Percentiles rank a stretch among this genome's conserved stretches.
Conservation (phyloP, 2,888 invertebrate species). For the Adelphocoris suturalis region DNA sequence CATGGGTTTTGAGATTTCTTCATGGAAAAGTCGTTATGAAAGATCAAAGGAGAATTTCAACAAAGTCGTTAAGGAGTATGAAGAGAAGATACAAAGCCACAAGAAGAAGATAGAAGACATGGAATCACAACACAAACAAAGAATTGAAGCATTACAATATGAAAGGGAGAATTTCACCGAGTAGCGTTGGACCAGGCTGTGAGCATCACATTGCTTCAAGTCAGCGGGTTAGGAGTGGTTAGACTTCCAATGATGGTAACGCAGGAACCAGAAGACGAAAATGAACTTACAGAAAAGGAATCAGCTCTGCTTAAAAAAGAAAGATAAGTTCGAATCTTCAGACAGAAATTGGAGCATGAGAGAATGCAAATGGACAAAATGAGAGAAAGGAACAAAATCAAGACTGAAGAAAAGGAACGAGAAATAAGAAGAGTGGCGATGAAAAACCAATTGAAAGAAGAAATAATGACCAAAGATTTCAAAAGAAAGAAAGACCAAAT, state of each 20-base stretch:
- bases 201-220: conserved; percentile 69
- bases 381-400: conserved; percentile 67
- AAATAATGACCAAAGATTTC: conserved; percentile 70
- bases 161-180: conserved; percentile 74
- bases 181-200: conserved; percentile 73
- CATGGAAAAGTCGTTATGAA: conserved; percentile 73
- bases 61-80: conserved; percentile 72
- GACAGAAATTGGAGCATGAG: conserved; percentile 61
- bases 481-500: conserved; percentile 72
- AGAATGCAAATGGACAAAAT: conserved; percentile 70
- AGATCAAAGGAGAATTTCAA: conserved; percentile 69
- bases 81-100: conserved; percentile 72
- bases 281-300: conserved; percentile 74
- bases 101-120: conserved; percentile 73
- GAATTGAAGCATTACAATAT: conserved; percentile 72
- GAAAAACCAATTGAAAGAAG: conserved; percentile 72
- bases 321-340: conserved; percentile 71
- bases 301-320: conserved; percentile 73
- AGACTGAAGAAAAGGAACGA: conserved; percentile 72
- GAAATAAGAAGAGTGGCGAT: conserved; percentile 68
- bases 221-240: conserved; percentile 13
- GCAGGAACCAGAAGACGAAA: conserved; percentile 72
- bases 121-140: conserved; percentile 71
- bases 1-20: conserved; percentile 73
- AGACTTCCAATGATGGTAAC: conserved; percentile 55